A percentile compares a stretch with the other conserved stretches of the same genome.
These are phyloP conservation scores for Drosophila kanekoi DNA, from an alignment of 2,888 invertebrate species.

Conservation along the genomic window DNA sequence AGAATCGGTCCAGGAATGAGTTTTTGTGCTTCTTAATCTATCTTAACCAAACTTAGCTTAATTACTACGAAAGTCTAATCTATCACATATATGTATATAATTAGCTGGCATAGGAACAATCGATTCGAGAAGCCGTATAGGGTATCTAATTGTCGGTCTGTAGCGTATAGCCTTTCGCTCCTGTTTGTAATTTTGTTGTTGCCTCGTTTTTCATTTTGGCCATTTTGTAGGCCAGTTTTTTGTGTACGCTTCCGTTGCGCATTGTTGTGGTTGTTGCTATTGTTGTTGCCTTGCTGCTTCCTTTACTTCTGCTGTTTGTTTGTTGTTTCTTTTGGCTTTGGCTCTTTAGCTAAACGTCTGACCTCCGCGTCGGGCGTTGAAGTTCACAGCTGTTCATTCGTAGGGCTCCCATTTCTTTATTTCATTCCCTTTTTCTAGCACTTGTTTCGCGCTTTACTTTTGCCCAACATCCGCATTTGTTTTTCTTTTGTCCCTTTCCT, in stretches of 20 bases:
- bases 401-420: not conserved
- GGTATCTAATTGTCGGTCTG: no score
- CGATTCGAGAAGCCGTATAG: no score
- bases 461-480: constrained; percentile 24
- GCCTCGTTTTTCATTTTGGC: constrained; percentile 32
- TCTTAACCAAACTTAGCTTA: no score
- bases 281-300: constrained; percentile 12
- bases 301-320: constrained; percentile 2
- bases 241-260: constrained; percentile 46
- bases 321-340: constrained; percentile 27
- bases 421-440: constrained; percentile 12
- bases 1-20: no score
- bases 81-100: no score
- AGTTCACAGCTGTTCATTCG: constrained; percentile 62
- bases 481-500: constrained; percentile 7
- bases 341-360: constrained; percentile 50
- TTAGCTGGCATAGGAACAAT: no score
- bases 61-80: no score
- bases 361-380: constrained; percentile 43
- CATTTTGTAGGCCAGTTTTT: constrained; percentile 50
- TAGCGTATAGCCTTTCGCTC: not conserved
- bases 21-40: no score
- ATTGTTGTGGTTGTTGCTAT: constrained; percentile 10
- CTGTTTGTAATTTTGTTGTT: not conserved
- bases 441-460: constrained; percentile 43